Percentiles rank a stretch among this genome's conserved stretches.
These are phyloP conservation scores for Limenitis camilla DNA, from an alignment of 2,888 invertebrate species.

Conservation along the genomic window DNA sequence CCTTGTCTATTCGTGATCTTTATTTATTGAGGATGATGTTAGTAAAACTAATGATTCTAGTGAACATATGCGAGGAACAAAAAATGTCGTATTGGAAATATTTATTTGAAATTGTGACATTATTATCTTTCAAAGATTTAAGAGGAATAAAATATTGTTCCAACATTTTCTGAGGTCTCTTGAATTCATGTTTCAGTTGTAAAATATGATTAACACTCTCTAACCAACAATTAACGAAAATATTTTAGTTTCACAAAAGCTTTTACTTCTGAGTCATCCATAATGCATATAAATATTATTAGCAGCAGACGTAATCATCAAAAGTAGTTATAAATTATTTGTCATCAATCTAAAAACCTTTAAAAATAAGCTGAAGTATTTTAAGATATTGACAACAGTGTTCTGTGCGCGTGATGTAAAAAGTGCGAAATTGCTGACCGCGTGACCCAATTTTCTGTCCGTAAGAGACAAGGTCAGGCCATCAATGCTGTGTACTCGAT, in stretches of 20 bases:
- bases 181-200: no score
- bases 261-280: no score
- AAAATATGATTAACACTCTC: no score
- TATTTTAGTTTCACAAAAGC: no score
- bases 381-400: slow-evolving; percentile 3
- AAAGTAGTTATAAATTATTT: no score
- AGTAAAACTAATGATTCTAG: slow-evolving; percentile 12
- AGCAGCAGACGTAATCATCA: no score
- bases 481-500: not conserved
- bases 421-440: slow-evolving; percentile 46
- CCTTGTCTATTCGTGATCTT: slow-evolving; percentile 15
- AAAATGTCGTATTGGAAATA: slow-evolving; percentile 15
- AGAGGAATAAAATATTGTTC: not conserved
- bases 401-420: slow-evolving; percentile 9
- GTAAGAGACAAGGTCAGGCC: slow-evolving; percentile 59
- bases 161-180: no score
- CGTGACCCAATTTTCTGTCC: slow-evolving; percentile 61
- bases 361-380: no score
- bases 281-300: no score
- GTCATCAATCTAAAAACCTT: no score
- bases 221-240: no score
- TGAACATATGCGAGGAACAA: slow-evolving; percentile 20
- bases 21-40: slow-evolving; percentile 20
- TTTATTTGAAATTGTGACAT: not conserved
- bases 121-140: not conserved